These are phyloP conservation scores for Noturus placidus DNA, from an alignment of 2,113 vertebrate species.

Conservation along the genomic window DNA sequence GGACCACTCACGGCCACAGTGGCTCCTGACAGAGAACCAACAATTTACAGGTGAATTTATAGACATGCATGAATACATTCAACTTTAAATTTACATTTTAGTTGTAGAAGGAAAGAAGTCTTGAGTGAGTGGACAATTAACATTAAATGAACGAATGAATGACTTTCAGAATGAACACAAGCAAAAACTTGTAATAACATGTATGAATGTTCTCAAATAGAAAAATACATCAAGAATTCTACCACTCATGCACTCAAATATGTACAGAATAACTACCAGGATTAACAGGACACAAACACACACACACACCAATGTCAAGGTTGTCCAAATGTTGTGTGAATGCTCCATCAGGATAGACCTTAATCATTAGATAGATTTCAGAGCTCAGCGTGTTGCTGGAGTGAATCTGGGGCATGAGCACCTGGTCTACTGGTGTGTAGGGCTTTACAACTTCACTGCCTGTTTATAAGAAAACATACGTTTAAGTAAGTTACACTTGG, in stretches of 20 bases:
- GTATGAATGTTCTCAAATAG: background rate
- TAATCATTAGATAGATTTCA: conserved; percentile 89
- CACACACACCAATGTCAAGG: conserved; percentile 78
- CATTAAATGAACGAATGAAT: background rate
- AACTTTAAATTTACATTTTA: background rate
- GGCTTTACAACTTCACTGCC: conserved; percentile 87
- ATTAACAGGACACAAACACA: background rate
- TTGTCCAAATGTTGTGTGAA: conserved; percentile 81
- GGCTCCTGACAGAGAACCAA: conserved; percentile 73
- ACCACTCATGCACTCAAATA: background rate
- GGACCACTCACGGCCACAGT: conserved; percentile 80
- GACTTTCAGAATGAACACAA: background rate
- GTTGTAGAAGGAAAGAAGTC: background rate
- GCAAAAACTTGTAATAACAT: background rate
- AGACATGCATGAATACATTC: background rate
- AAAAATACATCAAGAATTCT: background rate
- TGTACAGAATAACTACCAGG: background rate
- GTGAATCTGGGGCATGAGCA: conserved; percentile 68
- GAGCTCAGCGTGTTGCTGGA: conserved; percentile 54
- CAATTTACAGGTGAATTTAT: background rate
- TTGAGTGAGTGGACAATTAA: background rate
- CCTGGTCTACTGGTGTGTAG: conserved; percentile 84
- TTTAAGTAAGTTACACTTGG: background rate
- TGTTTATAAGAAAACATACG: conserved; percentile 56
- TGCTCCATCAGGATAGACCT: conserved; percentile 85